A percentile compares a stretch with the other conserved stretches of the same genome.
Evolutionary conservation across 1,140 invertebrate species (phyloP).

Genomic region (Atta colombica): DNA sequence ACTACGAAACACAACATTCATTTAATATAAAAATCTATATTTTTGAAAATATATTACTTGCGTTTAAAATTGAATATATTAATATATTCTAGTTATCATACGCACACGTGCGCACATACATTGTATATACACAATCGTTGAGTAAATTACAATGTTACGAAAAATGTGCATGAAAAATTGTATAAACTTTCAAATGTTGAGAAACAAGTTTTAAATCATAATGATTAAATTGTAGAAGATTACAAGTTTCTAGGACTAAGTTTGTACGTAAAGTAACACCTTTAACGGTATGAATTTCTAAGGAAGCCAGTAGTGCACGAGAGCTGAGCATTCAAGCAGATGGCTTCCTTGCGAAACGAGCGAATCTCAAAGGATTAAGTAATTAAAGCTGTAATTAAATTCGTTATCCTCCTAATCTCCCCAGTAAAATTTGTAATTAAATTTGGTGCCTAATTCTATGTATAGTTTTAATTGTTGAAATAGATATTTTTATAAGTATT

Average conservation of each 20-base stretch:
- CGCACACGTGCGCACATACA: not conserved
- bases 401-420: conserved; percentile 58
- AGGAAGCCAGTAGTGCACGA: conserved; percentile 54
- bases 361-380: conserved; percentile 64
- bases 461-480: conserved; percentile 33
- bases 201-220: conserved; percentile 27
- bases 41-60: not conserved
- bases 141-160: not conserved
- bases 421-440: conserved; percentile 59
- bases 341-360: conserved; percentile 61
- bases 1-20: not conserved
- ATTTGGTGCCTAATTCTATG: conserved; percentile 41
- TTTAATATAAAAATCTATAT: not conserved
- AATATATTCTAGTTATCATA: not conserved
- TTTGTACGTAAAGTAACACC: conserved; percentile 57
- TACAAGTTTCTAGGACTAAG: conserved; percentile 28
- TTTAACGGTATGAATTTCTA: conserved; percentile 62
- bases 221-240: conserved; percentile 86
- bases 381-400: conserved; percentile 64
- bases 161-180: not conserved
- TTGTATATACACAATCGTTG: not conserved
- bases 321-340: conserved; percentile 56
- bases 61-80: conserved; percentile 5
- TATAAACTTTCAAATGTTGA: not conserved
- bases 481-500: not conserved